A percentile compares a stretch with the other conserved stretches of the same genome.
Conservation (phyloP, 1,140 invertebrate species). For the Euura lappo region DNA sequence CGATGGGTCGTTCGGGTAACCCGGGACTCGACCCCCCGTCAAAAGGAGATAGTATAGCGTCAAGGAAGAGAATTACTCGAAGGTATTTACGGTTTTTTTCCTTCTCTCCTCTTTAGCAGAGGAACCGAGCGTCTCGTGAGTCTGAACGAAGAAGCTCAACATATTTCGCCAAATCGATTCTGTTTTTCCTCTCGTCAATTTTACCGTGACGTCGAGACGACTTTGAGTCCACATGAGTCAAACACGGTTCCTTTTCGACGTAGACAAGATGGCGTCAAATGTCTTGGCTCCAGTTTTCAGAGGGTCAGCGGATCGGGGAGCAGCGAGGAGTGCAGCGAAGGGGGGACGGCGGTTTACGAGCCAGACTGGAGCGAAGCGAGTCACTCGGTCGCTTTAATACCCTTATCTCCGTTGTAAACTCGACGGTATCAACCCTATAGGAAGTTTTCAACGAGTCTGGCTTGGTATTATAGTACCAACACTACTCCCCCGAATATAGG, state of each 20-base stretch:
- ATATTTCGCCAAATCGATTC: no score
- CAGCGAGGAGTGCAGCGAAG: not conserved
- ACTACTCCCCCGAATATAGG: slow-evolving; percentile 6
- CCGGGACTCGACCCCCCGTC: no score
- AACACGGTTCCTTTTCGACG: not conserved
- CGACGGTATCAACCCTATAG: slow-evolving; percentile 33
- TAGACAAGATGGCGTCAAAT: slow-evolving; percentile 14
- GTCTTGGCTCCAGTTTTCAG: slow-evolving; percentile 23
- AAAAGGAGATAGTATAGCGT: no score
- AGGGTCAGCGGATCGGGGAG: slow-evolving; percentile 15
- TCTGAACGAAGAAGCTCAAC: no score
- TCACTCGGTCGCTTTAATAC: slow-evolving; percentile 32
- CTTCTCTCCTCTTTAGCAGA: no score
- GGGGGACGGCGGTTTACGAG: slow-evolving; percentile 29
- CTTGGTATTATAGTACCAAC: not conserved
- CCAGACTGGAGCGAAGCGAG: not conserved
- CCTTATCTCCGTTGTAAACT: slow-evolving; percentile 43
- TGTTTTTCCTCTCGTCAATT: no score
- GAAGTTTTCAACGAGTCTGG: slow-evolving; percentile 30
- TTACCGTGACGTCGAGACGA: no score
- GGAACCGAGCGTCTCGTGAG: no score
- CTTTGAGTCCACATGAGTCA: not conserved
- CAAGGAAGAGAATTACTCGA: no score
- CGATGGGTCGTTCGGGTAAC: no score
- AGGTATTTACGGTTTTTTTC: no score